Conservation (phyloP, 2,113 vertebrate species). For the Mustela lutreola region DNA sequence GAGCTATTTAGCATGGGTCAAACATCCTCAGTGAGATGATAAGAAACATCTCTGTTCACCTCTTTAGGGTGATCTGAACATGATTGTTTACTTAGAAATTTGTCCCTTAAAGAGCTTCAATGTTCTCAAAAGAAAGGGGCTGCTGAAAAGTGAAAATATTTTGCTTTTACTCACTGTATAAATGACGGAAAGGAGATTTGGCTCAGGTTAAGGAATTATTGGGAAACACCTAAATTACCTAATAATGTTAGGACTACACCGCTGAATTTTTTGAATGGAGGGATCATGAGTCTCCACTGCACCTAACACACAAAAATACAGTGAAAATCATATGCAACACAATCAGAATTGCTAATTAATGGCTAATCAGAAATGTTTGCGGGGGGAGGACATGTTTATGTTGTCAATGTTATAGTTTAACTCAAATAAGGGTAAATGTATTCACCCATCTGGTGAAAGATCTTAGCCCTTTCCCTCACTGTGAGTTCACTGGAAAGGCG, state of each 20-base stretch:
- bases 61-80: neutral
- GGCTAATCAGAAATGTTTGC: neutral
- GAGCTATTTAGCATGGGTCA: neutral
- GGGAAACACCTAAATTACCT: neutral
- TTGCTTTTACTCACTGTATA: neutral
- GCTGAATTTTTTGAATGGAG: neutral
- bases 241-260: neutral
- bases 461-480: neutral
- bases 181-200: slow-evolving; percentile 5
- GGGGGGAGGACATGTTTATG: neutral
- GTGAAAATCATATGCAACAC: neutral
- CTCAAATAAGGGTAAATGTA: neutral
- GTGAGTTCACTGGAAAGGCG: neutral
- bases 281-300: neutral
- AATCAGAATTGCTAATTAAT: slow-evolving; percentile 21
- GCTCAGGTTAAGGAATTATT: neutral
- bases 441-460: neutral
- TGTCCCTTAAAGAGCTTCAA: neutral
- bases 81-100: slow-evolving; percentile 10
- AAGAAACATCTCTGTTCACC: neutral
- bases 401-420: neutral
- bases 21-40: neutral
- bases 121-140: slow-evolving; percentile 44
- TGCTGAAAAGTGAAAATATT: slow-evolving; percentile 46
- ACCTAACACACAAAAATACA: neutral